phyloP scores from a whole-genome alignment of 1,140 invertebrate genomes.

The Meloidogyne chitwoodi region DNA sequence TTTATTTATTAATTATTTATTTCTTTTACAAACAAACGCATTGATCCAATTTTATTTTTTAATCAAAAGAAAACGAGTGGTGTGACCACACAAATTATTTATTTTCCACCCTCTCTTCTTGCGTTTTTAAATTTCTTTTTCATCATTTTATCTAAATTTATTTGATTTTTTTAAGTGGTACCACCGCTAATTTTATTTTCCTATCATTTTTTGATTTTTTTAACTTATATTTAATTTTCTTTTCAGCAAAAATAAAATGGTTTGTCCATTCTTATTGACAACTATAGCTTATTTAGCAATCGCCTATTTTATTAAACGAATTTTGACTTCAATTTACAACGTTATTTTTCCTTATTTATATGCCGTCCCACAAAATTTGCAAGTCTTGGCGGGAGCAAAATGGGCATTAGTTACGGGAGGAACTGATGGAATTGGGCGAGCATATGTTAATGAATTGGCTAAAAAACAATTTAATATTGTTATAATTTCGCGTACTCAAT shows the following conservation, averaged over 20 bases:
- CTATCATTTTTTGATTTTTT: not conserved
- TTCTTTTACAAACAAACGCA: no score
- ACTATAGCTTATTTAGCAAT: constrained; percentile 27
- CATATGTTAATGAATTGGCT: constrained; percentile 55
- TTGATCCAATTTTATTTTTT: no score
- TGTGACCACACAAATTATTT: not conserved
- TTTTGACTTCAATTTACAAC: constrained; percentile 26
- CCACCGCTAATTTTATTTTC: not conserved
- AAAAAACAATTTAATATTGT: constrained; percentile 51
- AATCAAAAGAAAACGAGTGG: no score
- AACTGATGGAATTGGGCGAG: constrained; percentile 59
- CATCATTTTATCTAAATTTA: no score
- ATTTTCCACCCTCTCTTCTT: not conserved
- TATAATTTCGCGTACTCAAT: constrained; percentile 47
- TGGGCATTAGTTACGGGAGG: constrained; percentile 58
- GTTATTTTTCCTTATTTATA: constrained; percentile 49
- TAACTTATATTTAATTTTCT: not conserved
- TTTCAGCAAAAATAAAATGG: constrained; percentile 4
- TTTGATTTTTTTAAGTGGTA: not conserved
- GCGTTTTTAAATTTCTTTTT: not conserved
- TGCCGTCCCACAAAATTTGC: constrained; percentile 42
- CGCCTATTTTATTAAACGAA: constrained; percentile 24
- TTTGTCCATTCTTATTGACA: not conserved
- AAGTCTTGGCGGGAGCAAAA: constrained; percentile 46
- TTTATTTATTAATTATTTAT: no score